Evolutionary conservation across 2,113 vertebrate species (phyloP), one percentile per base, ranked within the genome.

Genomic region (Atlantisia rogersi): DNA sequence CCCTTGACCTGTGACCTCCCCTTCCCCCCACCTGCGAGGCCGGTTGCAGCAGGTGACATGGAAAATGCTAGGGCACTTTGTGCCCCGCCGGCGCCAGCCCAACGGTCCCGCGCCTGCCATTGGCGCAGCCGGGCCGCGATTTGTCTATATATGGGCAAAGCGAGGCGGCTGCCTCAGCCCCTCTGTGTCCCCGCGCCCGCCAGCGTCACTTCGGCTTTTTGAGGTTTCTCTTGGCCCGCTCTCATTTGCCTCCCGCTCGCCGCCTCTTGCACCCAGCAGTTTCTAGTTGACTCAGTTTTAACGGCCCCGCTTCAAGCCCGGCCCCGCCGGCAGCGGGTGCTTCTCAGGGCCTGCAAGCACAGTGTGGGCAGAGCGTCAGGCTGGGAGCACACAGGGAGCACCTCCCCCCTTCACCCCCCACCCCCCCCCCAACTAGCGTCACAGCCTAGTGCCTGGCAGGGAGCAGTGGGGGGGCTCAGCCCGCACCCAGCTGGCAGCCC

Each of bases 281-380:
- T 98, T 98, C 98, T 98, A 91, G 96, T 98, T 98, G 98, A 98
- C 96, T 98, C 98, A 98, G 88, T 88, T 77, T 12, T 90, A 98
- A 98, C 98, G 97, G 98, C 94, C 74, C 50, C 15, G 46, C 80
- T 88, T 11, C 82, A 15, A 32, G 22, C 63, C 64, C 15, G 6
- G 86, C 93, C 94, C 63, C 19, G 32, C 75, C 24, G 5, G 82
- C 83, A 17, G 68, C 6, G 19, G 19, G 50, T 6, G 5, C 83
- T 71, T 12, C 69, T 39, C 46, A 5, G 60, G 65, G 85, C 42
- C 42, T 37, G 11, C 46, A 2, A 76, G 32, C 69, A 22, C 56
- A 48, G 64, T 6, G 16, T 3, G 0, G 59, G 78, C 64, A 6
- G 37, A 4, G 17, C 39, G 70, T 2, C 37, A 31, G 84, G 59